Evolutionary conservation across 2,113 vertebrate genomes (phyloP).

Genomic region (Zosterops lateralis): DNA sequence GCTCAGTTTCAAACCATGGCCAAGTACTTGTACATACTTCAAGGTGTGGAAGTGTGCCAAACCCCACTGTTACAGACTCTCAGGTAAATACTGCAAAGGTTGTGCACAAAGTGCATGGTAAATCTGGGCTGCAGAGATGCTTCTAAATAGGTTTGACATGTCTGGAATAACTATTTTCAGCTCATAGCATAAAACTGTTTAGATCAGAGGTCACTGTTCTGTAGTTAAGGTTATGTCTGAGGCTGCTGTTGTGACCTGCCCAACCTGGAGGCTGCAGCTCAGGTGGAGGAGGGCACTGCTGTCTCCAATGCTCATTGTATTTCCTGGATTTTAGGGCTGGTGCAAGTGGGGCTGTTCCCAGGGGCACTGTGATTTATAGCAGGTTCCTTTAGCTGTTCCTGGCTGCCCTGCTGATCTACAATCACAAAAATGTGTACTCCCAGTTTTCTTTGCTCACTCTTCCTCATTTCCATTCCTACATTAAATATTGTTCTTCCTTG

Average conservation of each 20-base stretch:
- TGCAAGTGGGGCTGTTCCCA: neutral
- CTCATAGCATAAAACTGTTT: neutral
- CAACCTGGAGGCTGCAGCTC: neutral
- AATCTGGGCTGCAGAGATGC: neutral
- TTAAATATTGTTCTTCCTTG: neutral
- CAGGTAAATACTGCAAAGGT: slow-evolving; percentile 1
- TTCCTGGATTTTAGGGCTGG: neutral
- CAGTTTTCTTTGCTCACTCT: neutral
- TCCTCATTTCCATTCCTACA: slow-evolving; percentile 5
- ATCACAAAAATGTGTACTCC: neutral
- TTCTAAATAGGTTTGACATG: slow-evolving; percentile 16
- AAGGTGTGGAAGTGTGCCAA: slow-evolving; percentile 32
- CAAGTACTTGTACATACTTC: neutral
- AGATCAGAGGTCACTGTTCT: neutral
- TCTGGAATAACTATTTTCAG: slow-evolving; percentile 27
- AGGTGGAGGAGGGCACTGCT: neutral
- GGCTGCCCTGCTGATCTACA: neutral
- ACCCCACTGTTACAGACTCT: neutral
- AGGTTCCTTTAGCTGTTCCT: neutral
- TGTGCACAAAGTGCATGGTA: neutral
- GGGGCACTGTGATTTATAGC: neutral
- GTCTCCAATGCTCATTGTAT: fast-evolving
- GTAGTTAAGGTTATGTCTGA: neutral
- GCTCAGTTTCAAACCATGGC: slow-evolving; percentile 27
- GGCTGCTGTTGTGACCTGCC: neutral